phyloP scores from a whole-genome alignment of 2,888 invertebrate species.

The Thera britannica region DNA sequence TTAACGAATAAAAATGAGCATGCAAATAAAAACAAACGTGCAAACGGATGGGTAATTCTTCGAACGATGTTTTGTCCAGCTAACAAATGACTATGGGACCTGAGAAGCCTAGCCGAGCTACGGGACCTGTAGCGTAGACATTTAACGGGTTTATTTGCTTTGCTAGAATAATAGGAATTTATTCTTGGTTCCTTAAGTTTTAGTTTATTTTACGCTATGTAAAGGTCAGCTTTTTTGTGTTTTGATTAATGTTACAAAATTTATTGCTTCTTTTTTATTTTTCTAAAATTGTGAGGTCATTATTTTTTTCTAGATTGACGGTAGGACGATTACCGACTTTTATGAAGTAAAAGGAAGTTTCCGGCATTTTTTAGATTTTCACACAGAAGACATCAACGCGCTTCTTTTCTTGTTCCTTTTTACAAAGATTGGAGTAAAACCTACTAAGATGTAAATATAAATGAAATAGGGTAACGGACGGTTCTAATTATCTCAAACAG shows the following conservation, averaged over 20 bases:
- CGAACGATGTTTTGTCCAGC: constrained; percentile 54
- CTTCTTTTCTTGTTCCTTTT: neutral
- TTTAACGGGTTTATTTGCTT: constrained; percentile 25
- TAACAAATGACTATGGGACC: constrained; percentile 49
- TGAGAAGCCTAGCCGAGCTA: constrained; percentile 25
- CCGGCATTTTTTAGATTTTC: neutral
- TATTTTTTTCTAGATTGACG: neutral
- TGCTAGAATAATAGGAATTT: constrained; percentile 6
- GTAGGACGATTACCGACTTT: too few relatives aligned
- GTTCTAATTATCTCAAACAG: too few relatives aligned
- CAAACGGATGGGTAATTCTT: constrained; percentile 55
- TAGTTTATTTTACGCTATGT: neutral
- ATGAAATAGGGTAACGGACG: too few relatives aligned
- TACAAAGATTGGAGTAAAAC: neutral
- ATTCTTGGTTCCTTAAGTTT: neutral
- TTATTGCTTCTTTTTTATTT: neutral
- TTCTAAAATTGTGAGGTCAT: too few relatives aligned
- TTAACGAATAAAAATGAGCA: constrained; percentile 51
- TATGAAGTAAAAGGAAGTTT: too few relatives aligned
- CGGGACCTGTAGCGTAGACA: constrained; percentile 16
- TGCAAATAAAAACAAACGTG: constrained; percentile 57
- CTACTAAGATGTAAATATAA: too few relatives aligned
- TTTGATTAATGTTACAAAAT: too few relatives aligned
- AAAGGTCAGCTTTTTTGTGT: too few relatives aligned
- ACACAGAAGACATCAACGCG: constrained; percentile 36